Evolutionary conservation across 2,797 vertebrate species (phyloP), one percentile per base, ranked within the genome.

Genomic region (Epinephelus coioides): DNA sequence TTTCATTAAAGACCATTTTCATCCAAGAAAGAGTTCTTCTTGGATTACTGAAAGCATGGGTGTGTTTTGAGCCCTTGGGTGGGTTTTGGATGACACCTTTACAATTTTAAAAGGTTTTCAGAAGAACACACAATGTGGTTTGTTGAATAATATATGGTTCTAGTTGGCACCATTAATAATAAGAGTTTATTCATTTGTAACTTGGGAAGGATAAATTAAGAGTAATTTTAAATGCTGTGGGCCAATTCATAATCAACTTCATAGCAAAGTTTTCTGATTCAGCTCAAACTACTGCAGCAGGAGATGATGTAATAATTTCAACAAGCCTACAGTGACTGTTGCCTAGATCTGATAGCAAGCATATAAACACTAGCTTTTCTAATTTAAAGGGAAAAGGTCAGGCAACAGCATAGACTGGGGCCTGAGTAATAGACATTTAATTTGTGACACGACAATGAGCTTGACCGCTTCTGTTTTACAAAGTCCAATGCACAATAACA

Each of bases 351-450:
- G 21, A 77, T 2, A 12, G 9, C 23, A 40, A 57, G 34, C 30
- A 73, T 70, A 73, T 51, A 62, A 77, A 71, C 55, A 60, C 5
- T 2, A 5, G 49, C 65, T 9, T 2, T 46, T 67, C 0, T 14
- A 10, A 40, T 14, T 53, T 57, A 23, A 40, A 15, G 27, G 62
- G 27, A 25, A 70, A 69, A 71, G 68, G 77, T 86, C 76, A 68
- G 13, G 19, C 38, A 21, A 9, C 47, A 19, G 55, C 12, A 4
- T 34, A 15, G 76, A 79, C 40, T 73, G 23, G 51, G 44, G 21
- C 43, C 55, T 67, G 71, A 76, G 21, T 64, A 57, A 63, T 12
- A 19, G 4, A 76, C 51, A 72, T 77, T 21, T 47, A 2, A 79
- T 84, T 71, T 78, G 21, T 59, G 15, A 69, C 14, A 21, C 40